Evolutionary conservation across 2,888 invertebrate genomes (phyloP).

Genomic region (Seira ritae): DNA sequence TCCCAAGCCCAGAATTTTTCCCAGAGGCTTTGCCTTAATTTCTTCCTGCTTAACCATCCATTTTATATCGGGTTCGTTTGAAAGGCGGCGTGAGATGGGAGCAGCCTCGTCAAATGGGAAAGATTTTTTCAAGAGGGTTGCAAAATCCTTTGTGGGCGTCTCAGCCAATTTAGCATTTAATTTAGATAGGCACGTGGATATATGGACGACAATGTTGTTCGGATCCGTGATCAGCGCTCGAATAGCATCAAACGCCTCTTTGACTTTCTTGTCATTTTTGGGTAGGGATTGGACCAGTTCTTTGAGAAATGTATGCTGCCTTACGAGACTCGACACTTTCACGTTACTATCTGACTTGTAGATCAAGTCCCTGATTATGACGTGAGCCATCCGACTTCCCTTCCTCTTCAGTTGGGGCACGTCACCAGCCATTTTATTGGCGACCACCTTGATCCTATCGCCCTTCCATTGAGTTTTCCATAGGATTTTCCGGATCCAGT

Average conservation of each 20-base stretch:
- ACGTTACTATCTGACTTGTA: conserved; percentile 80
- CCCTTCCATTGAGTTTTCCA: conserved; percentile 83
- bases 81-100: conserved; percentile 44
- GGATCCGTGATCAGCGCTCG: conserved; percentile 80
- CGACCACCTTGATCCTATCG: conserved; percentile 86
- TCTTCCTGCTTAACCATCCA: conserved; percentile 64
- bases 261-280: conserved; percentile 73
- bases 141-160: conserved; percentile 46
- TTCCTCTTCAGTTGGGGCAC: conserved; percentile 85
- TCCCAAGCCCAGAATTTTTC: conserved; percentile 87
- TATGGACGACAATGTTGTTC: conserved; percentile 82
- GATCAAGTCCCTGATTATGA: conserved; percentile 80
- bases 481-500: conserved; percentile 86
- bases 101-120: conserved; percentile 58
- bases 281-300: conserved; percentile 81
- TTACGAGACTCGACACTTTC: conserved; percentile 83
- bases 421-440: conserved; percentile 88
- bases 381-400: conserved; percentile 83
- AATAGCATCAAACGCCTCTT: conserved; percentile 79
- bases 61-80: conserved; percentile 67
- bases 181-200: conserved; percentile 84
- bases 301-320: conserved; percentile 86
- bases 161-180: conserved; percentile 77
- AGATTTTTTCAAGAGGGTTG: conserved; percentile 45
- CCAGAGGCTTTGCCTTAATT: conserved; percentile 57